Conservation (phyloP, 2,113 vertebrate genomes). For the Silurus asotus region DNA sequence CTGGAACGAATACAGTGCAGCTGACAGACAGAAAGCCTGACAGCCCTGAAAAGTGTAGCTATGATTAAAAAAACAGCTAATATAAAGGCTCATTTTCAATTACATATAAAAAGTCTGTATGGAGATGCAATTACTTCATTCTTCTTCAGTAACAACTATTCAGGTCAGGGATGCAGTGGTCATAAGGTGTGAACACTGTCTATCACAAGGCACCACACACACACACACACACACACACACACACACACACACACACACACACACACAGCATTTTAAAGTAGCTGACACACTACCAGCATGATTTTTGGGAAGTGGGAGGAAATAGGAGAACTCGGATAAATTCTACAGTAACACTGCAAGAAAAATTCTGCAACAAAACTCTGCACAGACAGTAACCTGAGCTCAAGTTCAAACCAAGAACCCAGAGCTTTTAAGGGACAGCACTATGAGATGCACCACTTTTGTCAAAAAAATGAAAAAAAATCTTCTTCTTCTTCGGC, state of each 20-base stretch:
- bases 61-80: neutral
- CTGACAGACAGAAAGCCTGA: constrained; percentile 43
- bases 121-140: neutral
- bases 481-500: too few relatives aligned
- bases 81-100: neutral
- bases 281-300: neutral
- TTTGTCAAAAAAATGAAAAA: too few relatives aligned
- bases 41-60: constrained; percentile 39
- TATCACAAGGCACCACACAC: neutral
- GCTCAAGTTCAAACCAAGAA: neutral
- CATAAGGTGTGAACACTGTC: neutral
- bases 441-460: too few relatives aligned
- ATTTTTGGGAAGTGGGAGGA: neutral
- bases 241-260: neutral
- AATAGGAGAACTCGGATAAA: neutral
- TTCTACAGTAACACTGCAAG: neutral
- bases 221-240: neutral
- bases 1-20: constrained; percentile 39
- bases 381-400: neutral
- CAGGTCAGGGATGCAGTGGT: neutral
- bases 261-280: neutral
- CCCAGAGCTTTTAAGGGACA: neutral
- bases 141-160: neutral
- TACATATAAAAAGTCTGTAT: neutral
- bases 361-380: neutral